phyloP scores from a whole-genome alignment of 2,797 vertebrate genomes.

The Morus bassanus region DNA sequence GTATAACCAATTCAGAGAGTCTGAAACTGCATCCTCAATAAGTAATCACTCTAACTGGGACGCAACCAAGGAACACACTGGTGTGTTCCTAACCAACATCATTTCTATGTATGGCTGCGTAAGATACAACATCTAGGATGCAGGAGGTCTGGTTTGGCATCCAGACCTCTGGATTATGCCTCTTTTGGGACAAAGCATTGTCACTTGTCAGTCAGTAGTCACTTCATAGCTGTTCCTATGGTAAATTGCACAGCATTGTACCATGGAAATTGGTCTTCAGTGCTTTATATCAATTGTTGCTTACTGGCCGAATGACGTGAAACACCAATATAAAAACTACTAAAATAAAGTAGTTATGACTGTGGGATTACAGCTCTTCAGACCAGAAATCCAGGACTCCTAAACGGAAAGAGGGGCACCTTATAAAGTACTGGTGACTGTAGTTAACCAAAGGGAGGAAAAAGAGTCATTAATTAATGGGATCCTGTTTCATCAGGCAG shows the following conservation, averaged over 20 bases:
- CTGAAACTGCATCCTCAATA: neutral
- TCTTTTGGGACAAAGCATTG: neutral
- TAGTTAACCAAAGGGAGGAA: neutral
- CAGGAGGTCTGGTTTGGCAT: neutral
- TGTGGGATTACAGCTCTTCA: neutral
- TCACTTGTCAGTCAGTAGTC: neutral
- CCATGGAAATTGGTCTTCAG: neutral
- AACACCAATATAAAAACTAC: neutral
- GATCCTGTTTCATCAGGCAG: neutral
- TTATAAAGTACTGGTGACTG: neutral
- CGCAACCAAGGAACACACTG: neutral
- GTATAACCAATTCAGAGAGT: fast-evolving
- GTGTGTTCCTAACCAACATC: neutral
- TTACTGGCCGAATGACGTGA: neutral
- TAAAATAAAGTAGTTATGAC: neutral
- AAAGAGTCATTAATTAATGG: neutral
- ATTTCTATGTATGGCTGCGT: neutral
- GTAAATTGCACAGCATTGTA: neutral
- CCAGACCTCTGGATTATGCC: neutral
- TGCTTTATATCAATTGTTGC: neutral
- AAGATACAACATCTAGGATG: neutral
- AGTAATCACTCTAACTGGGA: neutral
- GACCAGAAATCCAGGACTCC: neutral
- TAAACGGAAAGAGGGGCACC: neutral
- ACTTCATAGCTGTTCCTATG: neutral